phyloP scores from a whole-genome alignment of 2,113 vertebrate genomes.

The Platichthys stellatus region DNA sequence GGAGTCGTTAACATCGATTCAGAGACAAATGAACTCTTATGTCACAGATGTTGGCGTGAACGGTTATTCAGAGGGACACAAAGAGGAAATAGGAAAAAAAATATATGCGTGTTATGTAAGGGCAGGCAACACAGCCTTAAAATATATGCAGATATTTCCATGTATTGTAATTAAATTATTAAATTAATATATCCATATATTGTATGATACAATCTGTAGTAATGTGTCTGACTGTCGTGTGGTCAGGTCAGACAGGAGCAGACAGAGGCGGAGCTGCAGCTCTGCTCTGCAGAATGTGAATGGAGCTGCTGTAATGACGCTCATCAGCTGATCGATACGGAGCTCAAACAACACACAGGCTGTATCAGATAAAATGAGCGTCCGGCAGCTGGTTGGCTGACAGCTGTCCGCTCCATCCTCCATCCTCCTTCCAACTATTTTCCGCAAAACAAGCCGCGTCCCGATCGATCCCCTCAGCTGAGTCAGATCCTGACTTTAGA shows the following conservation, averaged over 20 bases:
- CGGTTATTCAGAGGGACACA: neutral
- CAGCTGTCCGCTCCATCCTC: neutral
- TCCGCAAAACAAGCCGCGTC: neutral
- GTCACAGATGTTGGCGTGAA: neutral
- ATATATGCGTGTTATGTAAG: neutral
- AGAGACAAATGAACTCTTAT: neutral
- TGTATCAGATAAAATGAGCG: neutral
- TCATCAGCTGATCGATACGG: constrained; percentile 1
- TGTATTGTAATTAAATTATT: neutral
- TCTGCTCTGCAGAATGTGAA: constrained; percentile 1
- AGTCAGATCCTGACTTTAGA: neutral
- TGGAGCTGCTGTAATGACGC: neutral
- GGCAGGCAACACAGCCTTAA: neutral
- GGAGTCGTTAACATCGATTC: constrained; percentile 5
- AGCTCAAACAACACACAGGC: neutral
- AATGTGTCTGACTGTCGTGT: neutral
- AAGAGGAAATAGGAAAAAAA: neutral
- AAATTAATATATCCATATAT: neutral
- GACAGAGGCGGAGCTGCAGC: neutral
- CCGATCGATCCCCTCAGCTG: neutral
- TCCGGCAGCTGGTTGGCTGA: neutral
- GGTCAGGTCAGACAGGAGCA: neutral
- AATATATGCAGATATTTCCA: neutral
- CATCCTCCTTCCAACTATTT: neutral
- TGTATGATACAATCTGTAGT: neutral